Percentiles rank a stretch among this genome's conserved stretches.
phyloP scores from a whole-genome alignment of 2,797 vertebrate genomes.

The Sciaenops ocellatus region DNA sequence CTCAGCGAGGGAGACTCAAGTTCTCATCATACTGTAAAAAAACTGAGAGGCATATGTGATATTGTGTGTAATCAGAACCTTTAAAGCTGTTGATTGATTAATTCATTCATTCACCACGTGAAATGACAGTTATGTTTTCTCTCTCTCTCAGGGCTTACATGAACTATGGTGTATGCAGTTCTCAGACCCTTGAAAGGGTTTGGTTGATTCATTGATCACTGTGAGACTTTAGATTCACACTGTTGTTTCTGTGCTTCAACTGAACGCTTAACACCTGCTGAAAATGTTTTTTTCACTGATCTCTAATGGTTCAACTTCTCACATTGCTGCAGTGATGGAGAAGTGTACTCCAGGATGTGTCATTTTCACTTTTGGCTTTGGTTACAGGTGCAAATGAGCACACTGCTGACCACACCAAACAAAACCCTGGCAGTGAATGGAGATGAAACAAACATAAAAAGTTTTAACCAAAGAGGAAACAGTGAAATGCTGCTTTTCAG shows the following conservation, averaged over 20 bases:
- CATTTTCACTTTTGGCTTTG: too few relatives aligned
- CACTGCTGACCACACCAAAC: too few relatives aligned
- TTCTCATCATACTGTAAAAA: conserved; percentile 24
- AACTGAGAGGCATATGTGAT: background rate
- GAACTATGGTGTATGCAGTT: background rate
- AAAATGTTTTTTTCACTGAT: background rate
- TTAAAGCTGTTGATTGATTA: background rate
- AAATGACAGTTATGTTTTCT: background rate
- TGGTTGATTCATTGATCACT: background rate
- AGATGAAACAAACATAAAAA: too few relatives aligned
- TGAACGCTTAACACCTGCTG: background rate
- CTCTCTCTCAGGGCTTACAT: background rate
- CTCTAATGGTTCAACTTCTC: too few relatives aligned
- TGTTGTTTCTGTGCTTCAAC: background rate
- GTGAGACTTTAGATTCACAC: background rate
- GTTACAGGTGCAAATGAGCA: too few relatives aligned
- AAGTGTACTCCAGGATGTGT: background rate
- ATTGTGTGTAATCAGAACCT: background rate
- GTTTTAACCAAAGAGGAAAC: too few relatives aligned
- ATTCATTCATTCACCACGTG: background rate
- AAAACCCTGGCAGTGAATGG: too few relatives aligned
- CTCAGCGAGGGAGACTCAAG: background rate
- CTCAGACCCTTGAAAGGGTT: background rate
- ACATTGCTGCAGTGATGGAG: background rate
- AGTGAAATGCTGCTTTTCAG: background rate